phyloP scores from a whole-genome alignment of 1,140 invertebrate species.

The Drosophila fuyamai region DNA sequence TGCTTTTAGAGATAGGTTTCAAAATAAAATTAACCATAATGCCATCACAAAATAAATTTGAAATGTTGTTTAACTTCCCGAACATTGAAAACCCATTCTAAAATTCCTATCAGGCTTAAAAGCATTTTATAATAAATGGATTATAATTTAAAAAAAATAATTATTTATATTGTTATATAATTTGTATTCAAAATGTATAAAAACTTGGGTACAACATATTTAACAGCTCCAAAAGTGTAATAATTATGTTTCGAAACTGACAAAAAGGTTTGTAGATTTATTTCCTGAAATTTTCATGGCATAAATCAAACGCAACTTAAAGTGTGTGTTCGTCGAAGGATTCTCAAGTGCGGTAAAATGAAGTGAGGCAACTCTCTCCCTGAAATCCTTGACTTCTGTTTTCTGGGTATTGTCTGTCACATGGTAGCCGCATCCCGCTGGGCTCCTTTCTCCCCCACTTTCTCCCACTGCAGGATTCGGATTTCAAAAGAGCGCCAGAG shows the following conservation, averaged over 20 bases:
- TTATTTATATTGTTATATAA: no score
- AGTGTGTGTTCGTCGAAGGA: constrained; percentile 15
- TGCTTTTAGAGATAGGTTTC: no score
- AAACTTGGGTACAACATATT: background rate
- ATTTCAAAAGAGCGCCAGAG: constrained; percentile 67
- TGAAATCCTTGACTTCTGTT: constrained; percentile 24
- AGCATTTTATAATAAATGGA: no score
- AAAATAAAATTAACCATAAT: no score
- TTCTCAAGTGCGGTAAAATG: constrained; percentile 11
- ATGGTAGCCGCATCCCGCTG: constrained; percentile 45
- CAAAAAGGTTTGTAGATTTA: background rate
- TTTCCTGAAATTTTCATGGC: background rate
- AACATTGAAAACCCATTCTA: no score
- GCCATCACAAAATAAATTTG: no score
- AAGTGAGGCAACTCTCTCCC: constrained; percentile 13
- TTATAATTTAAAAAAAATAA: no score
- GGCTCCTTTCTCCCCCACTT: background rate
- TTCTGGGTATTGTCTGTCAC: constrained; percentile 21
- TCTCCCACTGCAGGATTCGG: constrained; percentile 29
- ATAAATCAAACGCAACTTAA: constrained; percentile 8
- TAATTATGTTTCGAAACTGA: background rate
- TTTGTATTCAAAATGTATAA: no score
- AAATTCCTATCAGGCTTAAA: no score
- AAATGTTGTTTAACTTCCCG: no score
- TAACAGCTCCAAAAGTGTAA: background rate